Evolutionary conservation across 2,888 invertebrate species (phyloP).

Genomic region (Ellobium chinense): DNA sequence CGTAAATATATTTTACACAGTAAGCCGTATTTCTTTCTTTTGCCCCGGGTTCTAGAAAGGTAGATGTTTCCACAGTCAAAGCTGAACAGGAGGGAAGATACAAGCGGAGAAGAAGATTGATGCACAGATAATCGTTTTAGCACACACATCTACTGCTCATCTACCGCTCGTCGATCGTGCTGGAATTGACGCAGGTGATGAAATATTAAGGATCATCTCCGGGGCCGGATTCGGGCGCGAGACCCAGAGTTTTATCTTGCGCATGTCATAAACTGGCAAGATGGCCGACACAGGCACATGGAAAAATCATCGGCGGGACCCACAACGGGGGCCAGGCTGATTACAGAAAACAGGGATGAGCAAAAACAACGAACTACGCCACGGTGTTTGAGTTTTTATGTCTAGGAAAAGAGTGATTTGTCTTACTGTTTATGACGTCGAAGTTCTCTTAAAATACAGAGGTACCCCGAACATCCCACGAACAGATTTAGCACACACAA

Average conservation of each 20-base stretch:
- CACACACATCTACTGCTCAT: constrained; percentile 26
- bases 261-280: constrained; percentile 26
- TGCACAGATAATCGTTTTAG: constrained; percentile 18
- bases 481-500: too few species aligned
- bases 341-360: background rate
- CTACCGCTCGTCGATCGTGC: constrained; percentile 14
- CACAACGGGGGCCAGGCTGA: constrained; percentile 5
- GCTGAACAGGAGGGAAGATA: background rate
- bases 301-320: constrained; percentile 29
- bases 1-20: too few species aligned
- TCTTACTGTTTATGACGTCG: background rate
- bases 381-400: background rate
- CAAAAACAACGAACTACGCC: background rate
- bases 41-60: background rate
- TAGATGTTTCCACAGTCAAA: constrained; percentile 7
- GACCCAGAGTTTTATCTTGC: constrained; percentile 20
- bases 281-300: constrained; percentile 24
- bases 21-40: too few species aligned
- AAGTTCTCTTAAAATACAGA: background rate
- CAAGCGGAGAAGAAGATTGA: constrained; percentile 13
- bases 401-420: background rate
- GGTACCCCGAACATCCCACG: too few species aligned
- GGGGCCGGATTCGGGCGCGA: background rate
- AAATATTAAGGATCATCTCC: constrained; percentile 37
- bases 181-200: constrained; percentile 36